These are phyloP conservation scores for Leucoraja ocellata DNA, from an alignment of 2,797 vertebrate genomes.

Conservation along the genomic window DNA sequence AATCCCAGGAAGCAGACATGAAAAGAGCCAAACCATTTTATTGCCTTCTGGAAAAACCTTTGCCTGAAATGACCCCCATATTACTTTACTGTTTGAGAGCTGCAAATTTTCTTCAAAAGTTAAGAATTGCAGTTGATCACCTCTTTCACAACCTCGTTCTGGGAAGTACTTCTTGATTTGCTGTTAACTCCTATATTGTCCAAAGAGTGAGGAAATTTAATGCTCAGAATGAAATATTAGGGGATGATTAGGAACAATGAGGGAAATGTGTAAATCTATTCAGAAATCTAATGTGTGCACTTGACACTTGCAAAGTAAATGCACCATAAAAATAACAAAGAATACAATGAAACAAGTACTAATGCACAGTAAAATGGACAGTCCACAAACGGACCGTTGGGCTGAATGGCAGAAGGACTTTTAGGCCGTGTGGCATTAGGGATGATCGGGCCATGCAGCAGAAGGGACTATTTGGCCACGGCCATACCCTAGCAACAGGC, in stretches of 20 bases:
- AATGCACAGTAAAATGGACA: neutral
- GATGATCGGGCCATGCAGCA: too few species aligned
- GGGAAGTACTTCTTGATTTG: neutral
- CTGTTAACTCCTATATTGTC: neutral
- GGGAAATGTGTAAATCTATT: neutral
- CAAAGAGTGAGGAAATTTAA: neutral
- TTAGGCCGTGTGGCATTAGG: too few species aligned
- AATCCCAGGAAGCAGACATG: neutral
- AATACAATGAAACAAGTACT: neutral
- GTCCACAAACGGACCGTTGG: too few species aligned
- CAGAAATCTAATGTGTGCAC: neutral
- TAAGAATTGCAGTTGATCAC: neutral
- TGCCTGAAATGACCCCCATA: neutral
- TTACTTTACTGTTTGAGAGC: neutral
- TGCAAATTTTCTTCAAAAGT: neutral
- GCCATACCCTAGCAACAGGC: too few species aligned
- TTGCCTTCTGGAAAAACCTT: neutral
- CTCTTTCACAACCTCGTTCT: neutral
- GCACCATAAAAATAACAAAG: neutral
- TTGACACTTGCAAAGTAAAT: neutral
- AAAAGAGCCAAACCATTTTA: neutral
- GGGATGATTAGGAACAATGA: neutral
- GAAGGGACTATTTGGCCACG: too few species aligned
- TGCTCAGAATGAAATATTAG: neutral
- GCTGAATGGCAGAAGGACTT: too few species aligned